Evolutionary conservation across 2,888 invertebrate genomes (phyloP).

Genomic region (Crioceris asparagi): DNA sequence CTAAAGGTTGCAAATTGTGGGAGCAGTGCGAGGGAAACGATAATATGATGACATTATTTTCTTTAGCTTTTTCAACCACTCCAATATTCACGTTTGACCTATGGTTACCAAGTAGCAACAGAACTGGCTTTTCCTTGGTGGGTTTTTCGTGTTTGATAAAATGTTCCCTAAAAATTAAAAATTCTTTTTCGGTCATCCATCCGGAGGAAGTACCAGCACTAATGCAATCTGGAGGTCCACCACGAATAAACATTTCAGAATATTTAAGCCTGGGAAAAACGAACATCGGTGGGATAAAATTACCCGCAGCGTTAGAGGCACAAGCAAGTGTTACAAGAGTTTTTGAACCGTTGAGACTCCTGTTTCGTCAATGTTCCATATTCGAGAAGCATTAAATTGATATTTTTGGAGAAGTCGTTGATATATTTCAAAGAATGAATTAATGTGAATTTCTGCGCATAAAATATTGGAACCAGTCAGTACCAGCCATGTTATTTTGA

Average conservation of each 20-base stretch:
- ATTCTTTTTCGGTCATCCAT: not conserved
- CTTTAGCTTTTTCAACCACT: not conserved
- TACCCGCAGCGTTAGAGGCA: not conserved
- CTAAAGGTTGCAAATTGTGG: not conserved
- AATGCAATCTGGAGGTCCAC: constrained; percentile 1
- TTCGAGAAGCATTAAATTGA: not conserved
- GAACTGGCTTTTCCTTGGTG: not conserved
- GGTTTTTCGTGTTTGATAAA: not conserved
- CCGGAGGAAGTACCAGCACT: not conserved
- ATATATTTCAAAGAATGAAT: not conserved
- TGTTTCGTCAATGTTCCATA: constrained; percentile 1
- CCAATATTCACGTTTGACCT: not conserved
- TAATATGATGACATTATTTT: not conserved
- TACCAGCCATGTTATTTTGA: not conserved
- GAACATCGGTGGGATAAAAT: not conserved
- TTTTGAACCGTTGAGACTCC: not conserved
- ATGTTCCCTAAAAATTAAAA: not conserved
- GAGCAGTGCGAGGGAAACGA: not conserved
- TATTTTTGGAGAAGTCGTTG: not conserved
- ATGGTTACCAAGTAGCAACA: not conserved
- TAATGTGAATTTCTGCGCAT: not conserved
- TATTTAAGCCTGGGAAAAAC: not conserved
- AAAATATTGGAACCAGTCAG: not conserved
- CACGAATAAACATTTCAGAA: not conserved
- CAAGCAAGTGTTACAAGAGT: not conserved